phyloP scores from a whole-genome alignment of 2,797 vertebrate species.

The Esox lucius region DNA sequence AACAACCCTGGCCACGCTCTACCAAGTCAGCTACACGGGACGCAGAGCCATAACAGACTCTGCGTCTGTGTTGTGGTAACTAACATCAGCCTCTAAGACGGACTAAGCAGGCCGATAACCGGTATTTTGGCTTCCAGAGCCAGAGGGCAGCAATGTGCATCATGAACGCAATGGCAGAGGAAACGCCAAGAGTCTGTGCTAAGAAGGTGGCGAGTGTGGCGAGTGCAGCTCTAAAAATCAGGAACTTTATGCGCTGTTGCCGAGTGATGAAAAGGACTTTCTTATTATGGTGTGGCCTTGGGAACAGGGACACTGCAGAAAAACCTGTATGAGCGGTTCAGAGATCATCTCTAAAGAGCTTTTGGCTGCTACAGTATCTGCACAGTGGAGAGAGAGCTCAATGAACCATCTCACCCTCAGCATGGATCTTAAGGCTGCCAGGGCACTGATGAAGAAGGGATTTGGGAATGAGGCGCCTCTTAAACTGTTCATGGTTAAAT shows the following conservation, averaged over 20 bases:
- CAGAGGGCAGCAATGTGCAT: no score
- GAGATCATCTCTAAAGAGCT: conserved; percentile 8
- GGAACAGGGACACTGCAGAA: neutral
- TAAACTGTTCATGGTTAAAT: neutral
- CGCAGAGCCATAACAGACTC: no score
- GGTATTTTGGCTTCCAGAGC: no score
- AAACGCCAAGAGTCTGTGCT: no score
- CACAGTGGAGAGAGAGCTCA: neutral
- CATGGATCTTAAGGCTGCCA: neutral
- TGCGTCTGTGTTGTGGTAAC: neutral
- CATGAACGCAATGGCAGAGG: no score
- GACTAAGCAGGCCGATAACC: neutral
- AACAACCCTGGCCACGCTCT: neutral
- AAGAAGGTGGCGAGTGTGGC: no score
- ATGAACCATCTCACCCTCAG: neutral
- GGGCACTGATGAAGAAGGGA: neutral
- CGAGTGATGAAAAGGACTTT: neutral
- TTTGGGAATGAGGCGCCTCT: neutral
- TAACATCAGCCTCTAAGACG: neutral
- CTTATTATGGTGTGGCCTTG: neutral
- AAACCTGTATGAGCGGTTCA: neutral
- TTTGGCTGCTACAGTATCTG: neutral
- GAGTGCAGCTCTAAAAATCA: neutral
- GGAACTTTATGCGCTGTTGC: neutral
- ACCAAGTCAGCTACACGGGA: no score